Evolutionary conservation across 2,888 invertebrate species (phyloP).

Genomic region (Cryptus armator): DNA sequence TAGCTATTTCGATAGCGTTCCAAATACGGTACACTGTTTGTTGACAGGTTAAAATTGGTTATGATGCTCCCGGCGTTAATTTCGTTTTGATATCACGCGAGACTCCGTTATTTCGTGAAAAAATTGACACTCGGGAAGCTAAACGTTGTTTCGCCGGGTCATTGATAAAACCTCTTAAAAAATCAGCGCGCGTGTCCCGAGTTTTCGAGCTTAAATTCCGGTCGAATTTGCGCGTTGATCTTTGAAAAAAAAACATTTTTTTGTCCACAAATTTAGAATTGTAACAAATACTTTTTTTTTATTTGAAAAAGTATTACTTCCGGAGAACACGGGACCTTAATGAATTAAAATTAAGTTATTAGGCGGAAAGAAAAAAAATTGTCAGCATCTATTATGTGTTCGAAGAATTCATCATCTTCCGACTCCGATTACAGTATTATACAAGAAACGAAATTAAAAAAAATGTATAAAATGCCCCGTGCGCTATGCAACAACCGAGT

Average conservation of each 20-base stretch:
- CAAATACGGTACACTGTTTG: too few species aligned
- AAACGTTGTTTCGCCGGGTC: too few species aligned
- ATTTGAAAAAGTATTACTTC: too few species aligned
- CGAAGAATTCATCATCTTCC: not conserved
- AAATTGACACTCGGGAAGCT: not conserved
- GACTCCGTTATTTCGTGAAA: not conserved
- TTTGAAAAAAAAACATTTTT: not conserved
- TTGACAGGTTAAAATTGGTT: too few species aligned
- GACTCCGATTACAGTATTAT: not conserved
- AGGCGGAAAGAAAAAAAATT: too few species aligned
- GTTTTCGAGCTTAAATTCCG: not conserved
- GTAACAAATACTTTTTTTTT: not conserved
- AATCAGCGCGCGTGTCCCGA: not conserved
- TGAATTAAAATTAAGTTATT: not conserved
- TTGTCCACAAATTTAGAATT: not conserved
- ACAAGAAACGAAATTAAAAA: not conserved
- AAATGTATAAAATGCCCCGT: not conserved
- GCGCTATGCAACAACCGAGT: constrained; percentile 2
- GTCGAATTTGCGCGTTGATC: too few species aligned
- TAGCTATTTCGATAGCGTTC: too few species aligned
- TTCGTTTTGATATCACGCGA: not conserved
- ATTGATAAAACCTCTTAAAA: too few species aligned
- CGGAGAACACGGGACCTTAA: not conserved
- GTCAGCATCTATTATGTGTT: not conserved
- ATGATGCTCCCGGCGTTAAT: not conserved